Evolutionary conservation across 2,113 vertebrate species (phyloP).

Genomic region (Dipodomys ordii): DNA sequence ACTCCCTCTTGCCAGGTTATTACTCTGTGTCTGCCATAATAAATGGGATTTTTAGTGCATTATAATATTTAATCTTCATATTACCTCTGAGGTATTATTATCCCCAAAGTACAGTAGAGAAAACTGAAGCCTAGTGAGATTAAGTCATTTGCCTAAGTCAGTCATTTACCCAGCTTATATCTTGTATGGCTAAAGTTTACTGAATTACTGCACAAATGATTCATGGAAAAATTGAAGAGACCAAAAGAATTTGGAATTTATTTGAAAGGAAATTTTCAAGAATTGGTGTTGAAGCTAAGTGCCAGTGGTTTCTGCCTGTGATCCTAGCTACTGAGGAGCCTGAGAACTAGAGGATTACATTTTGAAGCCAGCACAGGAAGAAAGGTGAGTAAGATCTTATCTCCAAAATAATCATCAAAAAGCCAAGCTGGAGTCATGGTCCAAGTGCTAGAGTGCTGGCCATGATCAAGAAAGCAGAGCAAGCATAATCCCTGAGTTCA

Average conservation of each 20-base stretch:
- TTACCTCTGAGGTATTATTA: background rate
- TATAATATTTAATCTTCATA: background rate
- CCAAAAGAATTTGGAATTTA: background rate
- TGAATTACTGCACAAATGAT: background rate
- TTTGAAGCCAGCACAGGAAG: too few relatives aligned
- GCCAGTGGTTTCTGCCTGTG: too few relatives aligned
- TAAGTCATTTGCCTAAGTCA: background rate
- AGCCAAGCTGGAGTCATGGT: background rate
- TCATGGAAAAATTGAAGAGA: background rate
- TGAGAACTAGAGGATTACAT: too few relatives aligned
- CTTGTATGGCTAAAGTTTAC: background rate
- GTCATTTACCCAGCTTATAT: background rate
- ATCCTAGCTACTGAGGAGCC: too few relatives aligned
- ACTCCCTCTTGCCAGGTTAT: background rate
- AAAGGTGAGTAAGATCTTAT: too few relatives aligned
- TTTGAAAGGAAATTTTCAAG: slow-evolving; percentile 30
- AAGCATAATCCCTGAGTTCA: too few relatives aligned
- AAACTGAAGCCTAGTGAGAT: background rate
- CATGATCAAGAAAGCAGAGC: too few relatives aligned
- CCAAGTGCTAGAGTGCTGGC: too few relatives aligned
- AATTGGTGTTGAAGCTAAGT: background rate
- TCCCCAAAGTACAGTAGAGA: background rate
- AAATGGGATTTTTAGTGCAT: background rate
- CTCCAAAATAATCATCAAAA: too few relatives aligned
- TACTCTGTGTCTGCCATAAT: background rate